Conservation (phyloP, 1,140 invertebrate genomes). For the Ostrea denselamellosa region DNA sequence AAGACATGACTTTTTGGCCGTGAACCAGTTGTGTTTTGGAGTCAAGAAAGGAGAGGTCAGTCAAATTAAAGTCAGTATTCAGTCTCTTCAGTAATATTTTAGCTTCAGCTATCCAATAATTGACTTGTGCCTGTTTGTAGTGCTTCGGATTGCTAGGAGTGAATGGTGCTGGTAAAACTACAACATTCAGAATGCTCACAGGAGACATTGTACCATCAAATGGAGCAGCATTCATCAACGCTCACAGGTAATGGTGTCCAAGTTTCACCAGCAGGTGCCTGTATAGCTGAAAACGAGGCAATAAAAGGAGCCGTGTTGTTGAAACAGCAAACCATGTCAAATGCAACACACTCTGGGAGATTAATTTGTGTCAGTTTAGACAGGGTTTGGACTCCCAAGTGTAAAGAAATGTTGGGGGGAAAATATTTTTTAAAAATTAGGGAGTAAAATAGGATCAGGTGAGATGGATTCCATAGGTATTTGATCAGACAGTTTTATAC, state of each 20-base stretch:
- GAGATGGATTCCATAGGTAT: neutral
- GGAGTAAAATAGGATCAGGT: neutral
- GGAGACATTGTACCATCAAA: slow-evolving; percentile 83
- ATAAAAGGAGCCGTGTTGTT: no score
- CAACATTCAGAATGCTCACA: slow-evolving; percentile 90
- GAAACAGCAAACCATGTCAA: no score
- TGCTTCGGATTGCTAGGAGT: slow-evolving; percentile 91
- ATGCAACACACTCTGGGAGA: no score
- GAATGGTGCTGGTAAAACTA: slow-evolving; percentile 94
- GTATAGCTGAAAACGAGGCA: neutral
- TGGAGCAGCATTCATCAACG: slow-evolving; percentile 81
- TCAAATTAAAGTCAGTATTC: neutral
- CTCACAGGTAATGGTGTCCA: slow-evolving; percentile 74
- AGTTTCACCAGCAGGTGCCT: neutral
- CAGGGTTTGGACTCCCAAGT: no score
- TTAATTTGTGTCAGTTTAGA: no score
- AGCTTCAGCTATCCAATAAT: neutral
- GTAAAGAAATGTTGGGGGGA: no score
- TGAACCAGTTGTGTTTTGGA: slow-evolving; percentile 86
- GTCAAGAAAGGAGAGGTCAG: slow-evolving; percentile 83
- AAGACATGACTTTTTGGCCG: slow-evolving; percentile 79
- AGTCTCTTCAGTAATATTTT: neutral
- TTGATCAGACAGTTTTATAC: no score
- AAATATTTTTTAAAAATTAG: neutral
- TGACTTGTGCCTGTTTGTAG: slow-evolving; percentile 72